A percentile compares a stretch with the other conserved stretches of the same genome.
These are phyloP conservation scores for Siphamia tubifer DNA, from an alignment of 2,113 vertebrate species.

Conservation along the genomic window DNA sequence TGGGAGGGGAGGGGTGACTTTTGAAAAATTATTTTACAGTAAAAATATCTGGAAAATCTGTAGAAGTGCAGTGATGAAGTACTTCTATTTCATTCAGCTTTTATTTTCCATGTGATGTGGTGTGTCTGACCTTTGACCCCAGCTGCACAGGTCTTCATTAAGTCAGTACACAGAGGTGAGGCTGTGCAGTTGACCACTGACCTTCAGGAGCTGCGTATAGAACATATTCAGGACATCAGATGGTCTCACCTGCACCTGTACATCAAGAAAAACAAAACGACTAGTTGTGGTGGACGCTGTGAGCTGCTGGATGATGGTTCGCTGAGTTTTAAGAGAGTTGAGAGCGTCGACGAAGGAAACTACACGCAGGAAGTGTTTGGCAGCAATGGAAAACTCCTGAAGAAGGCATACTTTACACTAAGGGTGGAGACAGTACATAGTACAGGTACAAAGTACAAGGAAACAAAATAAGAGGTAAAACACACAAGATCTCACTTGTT, in stretches of 20 bases:
- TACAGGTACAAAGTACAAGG: neutral
- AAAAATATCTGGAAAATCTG: too few species aligned
- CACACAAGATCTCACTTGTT: too few species aligned
- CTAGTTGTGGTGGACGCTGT: neutral
- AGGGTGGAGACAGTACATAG: neutral
- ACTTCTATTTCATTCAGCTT: too few species aligned
- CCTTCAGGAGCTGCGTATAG: rapidly evolving
- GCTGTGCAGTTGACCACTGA: neutral
- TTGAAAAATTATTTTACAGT: too few species aligned
- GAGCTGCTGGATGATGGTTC: neutral
- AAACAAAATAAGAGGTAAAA: too few species aligned
- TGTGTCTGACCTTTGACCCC: slow-evolving; percentile 18
- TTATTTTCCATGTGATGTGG: too few species aligned
- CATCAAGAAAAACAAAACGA: neutral
- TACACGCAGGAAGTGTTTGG: slow-evolving; percentile 32
- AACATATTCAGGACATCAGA: rapidly evolving
- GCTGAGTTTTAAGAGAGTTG: neutral
- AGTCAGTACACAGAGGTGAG: neutral
- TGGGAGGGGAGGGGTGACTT: too few species aligned
- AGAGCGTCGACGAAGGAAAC: neutral
- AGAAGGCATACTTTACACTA: neutral
- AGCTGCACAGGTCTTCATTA: neutral
- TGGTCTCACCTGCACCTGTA: slow-evolving; percentile 24
- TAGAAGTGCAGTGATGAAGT: too few species aligned
- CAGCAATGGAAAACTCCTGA: rapidly evolving